A percentile compares a stretch with the other conserved stretches of the same genome.
Conservation (phyloP, 2,888 invertebrate species). For the Apamea epomidion region DNA sequence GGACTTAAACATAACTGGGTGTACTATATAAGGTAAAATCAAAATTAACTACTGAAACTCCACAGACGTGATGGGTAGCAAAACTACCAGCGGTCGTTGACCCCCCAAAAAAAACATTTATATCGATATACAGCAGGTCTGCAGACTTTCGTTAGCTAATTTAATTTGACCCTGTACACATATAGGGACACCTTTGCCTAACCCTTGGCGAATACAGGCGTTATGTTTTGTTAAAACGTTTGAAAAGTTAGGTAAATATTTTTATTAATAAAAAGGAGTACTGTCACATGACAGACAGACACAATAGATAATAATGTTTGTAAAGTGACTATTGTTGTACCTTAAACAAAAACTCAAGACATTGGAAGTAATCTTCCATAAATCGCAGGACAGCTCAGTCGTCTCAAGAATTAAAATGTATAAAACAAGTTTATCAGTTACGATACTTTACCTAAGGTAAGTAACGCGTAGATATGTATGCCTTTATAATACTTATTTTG, state of each 20-base stretch:
- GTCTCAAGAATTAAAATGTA: not conserved
- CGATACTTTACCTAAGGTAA: not conserved
- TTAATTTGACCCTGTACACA: too few species aligned
- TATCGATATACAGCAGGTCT: too few species aligned
- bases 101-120: too few species aligned
- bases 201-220: not conserved
- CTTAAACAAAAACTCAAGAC: not conserved
- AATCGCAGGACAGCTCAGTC: not conserved
- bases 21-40: too few species aligned
- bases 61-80: too few species aligned
- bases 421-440: not conserved
- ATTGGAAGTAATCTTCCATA: not conserved
- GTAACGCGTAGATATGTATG: not conserved
- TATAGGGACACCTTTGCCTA: too few species aligned
- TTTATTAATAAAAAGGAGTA: not conserved
- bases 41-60: too few species aligned
- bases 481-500: not conserved
- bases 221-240: not conserved
- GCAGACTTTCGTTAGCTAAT: too few species aligned
- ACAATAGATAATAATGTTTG: constrained; percentile 3
- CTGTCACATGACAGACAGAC: not conserved
- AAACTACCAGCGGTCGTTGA: too few species aligned
- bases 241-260: not conserved
- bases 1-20: too few species aligned
- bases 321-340: constrained; percentile 8